Conservation (phyloP, 2,888 invertebrate species). For the Lordiphosa andalusiaca region DNA sequence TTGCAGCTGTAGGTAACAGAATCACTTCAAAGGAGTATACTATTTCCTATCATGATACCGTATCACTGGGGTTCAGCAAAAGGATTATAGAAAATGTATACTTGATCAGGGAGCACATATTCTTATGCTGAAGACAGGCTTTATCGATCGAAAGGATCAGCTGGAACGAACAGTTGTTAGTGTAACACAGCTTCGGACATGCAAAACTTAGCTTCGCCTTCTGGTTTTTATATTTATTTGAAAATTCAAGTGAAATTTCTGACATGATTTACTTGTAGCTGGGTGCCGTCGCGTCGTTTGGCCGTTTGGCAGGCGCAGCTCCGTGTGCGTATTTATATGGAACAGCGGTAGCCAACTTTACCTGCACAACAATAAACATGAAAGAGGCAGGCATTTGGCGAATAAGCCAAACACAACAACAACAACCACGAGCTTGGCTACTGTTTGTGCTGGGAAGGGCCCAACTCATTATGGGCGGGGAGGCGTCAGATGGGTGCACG, state of each 20-base stretch:
- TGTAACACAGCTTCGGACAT: constrained; percentile 22
- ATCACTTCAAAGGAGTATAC: no score
- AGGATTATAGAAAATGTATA: no score
- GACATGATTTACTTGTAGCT: constrained; percentile 11
- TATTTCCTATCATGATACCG: no score
- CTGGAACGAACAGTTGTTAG: constrained; percentile 2
- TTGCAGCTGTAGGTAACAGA: no score
- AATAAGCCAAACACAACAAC: constrained; percentile 43
- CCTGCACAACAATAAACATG: constrained; percentile 15
- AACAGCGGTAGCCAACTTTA: constrained; percentile 42
- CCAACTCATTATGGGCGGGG: not conserved
- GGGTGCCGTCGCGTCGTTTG: not conserved
- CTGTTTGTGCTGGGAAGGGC: constrained; percentile 8
- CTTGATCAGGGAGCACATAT: no score
- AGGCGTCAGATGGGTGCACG: constrained; percentile 18
- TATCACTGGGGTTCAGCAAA: no score
- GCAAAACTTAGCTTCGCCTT: not conserved
- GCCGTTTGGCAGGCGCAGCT: constrained; percentile 6
- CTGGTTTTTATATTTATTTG: constrained; percentile 14
- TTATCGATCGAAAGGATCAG: no score
- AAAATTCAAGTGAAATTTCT: constrained; percentile 34
- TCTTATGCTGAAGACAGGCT: no score
- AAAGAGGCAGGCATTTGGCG: constrained; percentile 33
- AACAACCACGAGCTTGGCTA: constrained; percentile 11
- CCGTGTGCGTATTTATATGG: constrained; percentile 55